Base-by-base conservation (phyloP, 1,140 invertebrate species). In the Cydia pomonella region DNA sequence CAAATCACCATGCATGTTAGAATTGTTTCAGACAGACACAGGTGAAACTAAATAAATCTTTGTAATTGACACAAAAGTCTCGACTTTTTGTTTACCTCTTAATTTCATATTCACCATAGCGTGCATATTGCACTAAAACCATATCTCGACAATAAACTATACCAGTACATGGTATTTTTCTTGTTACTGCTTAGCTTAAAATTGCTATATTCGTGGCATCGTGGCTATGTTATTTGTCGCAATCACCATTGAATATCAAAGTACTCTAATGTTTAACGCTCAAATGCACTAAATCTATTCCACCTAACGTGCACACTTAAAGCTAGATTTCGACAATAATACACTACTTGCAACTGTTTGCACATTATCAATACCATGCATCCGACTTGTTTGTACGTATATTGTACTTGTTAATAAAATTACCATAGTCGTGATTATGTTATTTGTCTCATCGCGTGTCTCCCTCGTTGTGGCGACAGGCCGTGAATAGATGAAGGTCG, bases 371-470 rank as follows among this genome's bases (percentile, higher is more conserved):
- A 33, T 33, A 33, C 2, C 29, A 16, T 59, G 53, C 47, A 50
- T 59, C 2, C 2, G 3, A 23, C 7, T 23, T 59, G 21, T 59
- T 23, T 21, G 50, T 53, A 59, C 18, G 21, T 10, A 53, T 1
- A 50, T 2, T 18, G n/a, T 50, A 50, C 47, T 50, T 50, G 47
- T 59, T 59, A 59, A 59, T 59, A 59, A 59, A 59, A 59, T 59
- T 59, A 59, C 53, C 21, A 59, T 59, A 59, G 6, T 59, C 53
- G 21, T 59, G 53, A 59, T 59, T 59, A 59, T 59, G 21, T 59
- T 59, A 59, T 59, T 59, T 59, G 21, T 23, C 21, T 23, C 53
- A 59, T 59, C 21, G 18, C 53, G n/a, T 59, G 53, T 59, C 53
- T 23, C 44, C 44, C 50, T 59, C 53, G 53, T 50, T 59, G 53